phyloP scores from a whole-genome alignment of 2,797 vertebrate species.

The Rhynchotus rufescens region DNA sequence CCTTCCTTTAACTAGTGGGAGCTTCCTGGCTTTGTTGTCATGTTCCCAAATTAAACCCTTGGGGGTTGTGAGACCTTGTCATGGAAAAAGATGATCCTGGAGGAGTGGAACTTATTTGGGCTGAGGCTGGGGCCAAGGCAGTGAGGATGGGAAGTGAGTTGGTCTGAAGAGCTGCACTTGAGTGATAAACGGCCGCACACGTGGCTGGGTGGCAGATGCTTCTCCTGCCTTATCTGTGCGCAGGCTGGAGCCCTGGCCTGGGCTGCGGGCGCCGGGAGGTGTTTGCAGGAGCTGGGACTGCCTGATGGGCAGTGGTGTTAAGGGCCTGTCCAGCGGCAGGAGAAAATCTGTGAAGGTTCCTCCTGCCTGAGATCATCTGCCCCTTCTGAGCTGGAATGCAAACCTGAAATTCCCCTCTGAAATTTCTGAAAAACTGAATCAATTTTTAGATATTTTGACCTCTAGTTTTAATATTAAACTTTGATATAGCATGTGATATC shows the following conservation, averaged over 20 bases:
- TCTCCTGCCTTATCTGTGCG: not conserved
- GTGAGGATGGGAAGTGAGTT: slow-evolving; percentile 35
- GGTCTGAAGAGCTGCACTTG: slow-evolving; percentile 5
- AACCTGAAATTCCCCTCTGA: not conserved
- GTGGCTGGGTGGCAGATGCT: not conserved
- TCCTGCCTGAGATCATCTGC: not conserved
- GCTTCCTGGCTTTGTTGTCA: slow-evolving; percentile 56
- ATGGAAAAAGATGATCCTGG: slow-evolving; percentile 41
- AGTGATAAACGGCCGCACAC: slow-evolving; percentile 16
- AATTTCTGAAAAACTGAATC: not conserved
- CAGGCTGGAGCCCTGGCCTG: not conserved
- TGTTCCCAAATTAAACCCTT: slow-evolving; percentile 56
- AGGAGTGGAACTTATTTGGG: slow-evolving; percentile 5
- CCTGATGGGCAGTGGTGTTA: accelerated
- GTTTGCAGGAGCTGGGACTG: not conserved
- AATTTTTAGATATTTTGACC: not conserved
- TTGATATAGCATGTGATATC: not conserved
- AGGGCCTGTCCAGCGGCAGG: accelerated
- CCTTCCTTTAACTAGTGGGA: slow-evolving; percentile 14
- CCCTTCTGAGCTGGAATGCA: not conserved
- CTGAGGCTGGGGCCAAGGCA: not conserved
- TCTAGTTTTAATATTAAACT: not conserved
- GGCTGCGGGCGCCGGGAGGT: not conserved
- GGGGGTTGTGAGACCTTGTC: slow-evolving; percentile 45
- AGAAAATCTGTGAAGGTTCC: not conserved